These are phyloP conservation scores for Scaptomyza reducta DNA, from an alignment of 2,888 invertebrate genomes.

Conservation along the genomic window DNA sequence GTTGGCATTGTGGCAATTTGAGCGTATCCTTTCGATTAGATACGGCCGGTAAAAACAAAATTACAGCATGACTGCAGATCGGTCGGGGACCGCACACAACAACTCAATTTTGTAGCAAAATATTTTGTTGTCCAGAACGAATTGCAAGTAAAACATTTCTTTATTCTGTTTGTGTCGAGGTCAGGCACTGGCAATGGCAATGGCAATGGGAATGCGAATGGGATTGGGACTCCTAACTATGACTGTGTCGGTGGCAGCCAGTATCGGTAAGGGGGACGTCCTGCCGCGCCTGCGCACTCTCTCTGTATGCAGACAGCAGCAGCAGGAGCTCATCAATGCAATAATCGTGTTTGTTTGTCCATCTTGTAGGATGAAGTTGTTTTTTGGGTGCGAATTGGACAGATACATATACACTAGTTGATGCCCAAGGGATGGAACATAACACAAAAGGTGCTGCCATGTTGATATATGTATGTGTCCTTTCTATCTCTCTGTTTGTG, in stretches of 20 bases:
- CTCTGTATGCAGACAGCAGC: conserved; percentile 79
- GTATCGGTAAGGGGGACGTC: conserved; percentile 51
- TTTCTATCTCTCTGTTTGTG: conserved; percentile 14
- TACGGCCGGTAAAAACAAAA: conserved; percentile 70
- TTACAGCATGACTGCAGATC: conserved; percentile 60
- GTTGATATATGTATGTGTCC: conserved; percentile 67
- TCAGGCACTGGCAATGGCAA: conserved; percentile 18
- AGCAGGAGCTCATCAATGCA: conserved; percentile 83
- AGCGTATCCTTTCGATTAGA: conserved; percentile 76
- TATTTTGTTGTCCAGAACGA: conserved; percentile 82
- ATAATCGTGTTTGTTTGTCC: conserved; percentile 65
- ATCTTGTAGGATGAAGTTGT: conserved; percentile 64
- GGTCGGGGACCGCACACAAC: conserved; percentile 62
- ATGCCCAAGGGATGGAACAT: conserved; percentile 48
- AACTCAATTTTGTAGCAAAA: conserved; percentile 80
- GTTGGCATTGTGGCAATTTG: conserved; percentile 65
- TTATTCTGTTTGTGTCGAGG: conserved; percentile 20
- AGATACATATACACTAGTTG: conserved; percentile 9
- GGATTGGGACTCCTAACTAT: conserved; percentile 1
- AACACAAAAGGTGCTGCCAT: conserved; percentile 60
- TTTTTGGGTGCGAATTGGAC: conserved; percentile 61
- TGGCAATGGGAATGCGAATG: conserved; percentile 2
- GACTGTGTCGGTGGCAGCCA: conserved; percentile 39
- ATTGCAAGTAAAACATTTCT: conserved; percentile 71
- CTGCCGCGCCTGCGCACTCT: conserved; percentile 76